Base-by-base conservation (phyloP, 2,113 vertebrate species). In the Ochotona curzoniae region DNA sequence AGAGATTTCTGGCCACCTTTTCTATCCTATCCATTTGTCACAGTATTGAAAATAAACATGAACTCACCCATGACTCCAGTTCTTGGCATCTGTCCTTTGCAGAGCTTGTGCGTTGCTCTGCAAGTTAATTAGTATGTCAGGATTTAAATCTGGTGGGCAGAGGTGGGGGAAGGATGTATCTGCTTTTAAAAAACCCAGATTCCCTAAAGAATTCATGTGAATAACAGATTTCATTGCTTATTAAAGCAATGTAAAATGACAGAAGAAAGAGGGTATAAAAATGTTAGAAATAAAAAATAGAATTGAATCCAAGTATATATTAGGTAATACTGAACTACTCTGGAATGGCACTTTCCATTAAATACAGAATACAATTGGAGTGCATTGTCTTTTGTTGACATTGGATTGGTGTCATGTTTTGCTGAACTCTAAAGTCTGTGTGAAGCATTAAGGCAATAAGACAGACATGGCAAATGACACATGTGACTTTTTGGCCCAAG, bases 151-250 rank as follows among this genome's bases (percentile, higher is more conserved):
- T 67, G 47, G n/a, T 84, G 44, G 35, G 7, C 51, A 60, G 38
- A 61, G 21, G 3, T 71, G 71, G 69, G 69, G 15, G 12, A 93
- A 38, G 47, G 64, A 70, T 20, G 70, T 1, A 64, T 20, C 84
- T 64, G 61, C 47, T 85, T 83, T 83, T 82, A 83, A 80, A 69
- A 96, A 93, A 88, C 23, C 7, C 28, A 35, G 6, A 8, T 14
- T 94, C 80, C 51, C 44, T 79, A 13, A 93, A 26, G 60, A 85
- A 60, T 93, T 67, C 10, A 79, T 21, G 44, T 61, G 73, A 83
- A 76, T 54, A 54, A 28, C 81, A 25, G 49, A 93, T 44, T 73
- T 93, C 44, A 61, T 87, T 93, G 32, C 44, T 86, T 89, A 76
- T 71, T 83, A 71, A 74, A 89, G 12, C 28, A 93, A 30, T 79